phyloP scores from a whole-genome alignment of 2,797 vertebrate genomes.

The Acomys russatus region DNA sequence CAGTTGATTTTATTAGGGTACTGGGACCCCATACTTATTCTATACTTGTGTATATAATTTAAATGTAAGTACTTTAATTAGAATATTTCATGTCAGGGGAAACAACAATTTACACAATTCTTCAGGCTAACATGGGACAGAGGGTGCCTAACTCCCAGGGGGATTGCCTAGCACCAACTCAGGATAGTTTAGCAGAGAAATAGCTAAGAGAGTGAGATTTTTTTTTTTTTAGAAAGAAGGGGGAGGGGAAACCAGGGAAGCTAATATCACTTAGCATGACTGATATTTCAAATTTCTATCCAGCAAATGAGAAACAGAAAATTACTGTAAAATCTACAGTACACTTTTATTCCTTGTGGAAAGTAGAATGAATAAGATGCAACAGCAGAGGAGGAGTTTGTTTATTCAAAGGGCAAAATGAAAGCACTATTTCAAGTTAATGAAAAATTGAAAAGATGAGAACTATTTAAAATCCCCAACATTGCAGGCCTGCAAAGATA shows the following conservation, averaged over 20 bases:
- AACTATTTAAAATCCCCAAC: not conserved
- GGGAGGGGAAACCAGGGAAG: fast-evolving
- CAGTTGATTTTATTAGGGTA: not conserved
- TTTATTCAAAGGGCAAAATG: slow-evolving; percentile 68
- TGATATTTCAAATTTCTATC: not conserved
- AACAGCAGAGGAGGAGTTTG: slow-evolving; percentile 52
- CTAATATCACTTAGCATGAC: not conserved
- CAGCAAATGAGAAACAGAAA: not conserved
- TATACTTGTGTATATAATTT: not conserved
- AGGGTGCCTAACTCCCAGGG: fast-evolving
- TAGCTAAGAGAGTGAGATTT: fast-evolving
- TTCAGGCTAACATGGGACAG: not conserved
- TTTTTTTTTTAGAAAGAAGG: not conserved
- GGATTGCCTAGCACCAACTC: fast-evolving
- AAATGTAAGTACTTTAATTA: not conserved
- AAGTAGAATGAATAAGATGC: slow-evolving; percentile 62
- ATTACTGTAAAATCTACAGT: slow-evolving; percentile 12
- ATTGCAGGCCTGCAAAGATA: not conserved
- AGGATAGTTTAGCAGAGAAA: fast-evolving
- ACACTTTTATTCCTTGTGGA: not conserved
- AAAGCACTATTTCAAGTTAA: slow-evolving; percentile 29
- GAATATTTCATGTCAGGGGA: not conserved
- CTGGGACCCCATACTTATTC: not conserved
- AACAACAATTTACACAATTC: not conserved
- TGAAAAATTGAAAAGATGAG: not conserved